These are phyloP conservation scores for Corythornis vintsioides DNA, from an alignment of 2,113 vertebrate genomes.

Conservation along the genomic window DNA sequence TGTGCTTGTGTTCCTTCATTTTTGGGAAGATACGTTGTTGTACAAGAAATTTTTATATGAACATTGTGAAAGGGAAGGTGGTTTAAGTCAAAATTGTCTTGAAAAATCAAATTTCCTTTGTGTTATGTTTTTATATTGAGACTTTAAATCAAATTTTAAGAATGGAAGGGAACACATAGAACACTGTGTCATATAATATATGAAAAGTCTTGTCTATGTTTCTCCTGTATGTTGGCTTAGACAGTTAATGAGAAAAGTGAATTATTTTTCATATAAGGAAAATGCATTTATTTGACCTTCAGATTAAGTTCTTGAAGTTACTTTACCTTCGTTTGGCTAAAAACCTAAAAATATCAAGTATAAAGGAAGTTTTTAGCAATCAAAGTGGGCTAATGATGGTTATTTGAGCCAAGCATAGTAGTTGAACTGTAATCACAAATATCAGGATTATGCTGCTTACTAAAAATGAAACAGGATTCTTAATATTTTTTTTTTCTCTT, in stretches of 20 bases:
- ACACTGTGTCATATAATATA: not conserved
- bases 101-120: not conserved
- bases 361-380: not conserved
- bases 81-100: not conserved
- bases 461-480: not conserved
- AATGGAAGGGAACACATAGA: not conserved
- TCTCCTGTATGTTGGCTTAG: not conserved
- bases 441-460: not conserved
- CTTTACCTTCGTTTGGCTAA: not conserved
- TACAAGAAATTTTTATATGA: not conserved
- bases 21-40: not conserved
- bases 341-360: not conserved
- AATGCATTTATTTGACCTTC: not conserved
- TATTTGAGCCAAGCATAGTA: not conserved
- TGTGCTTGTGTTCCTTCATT: not conserved
- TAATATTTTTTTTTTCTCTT: not conserved
- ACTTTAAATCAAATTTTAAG: not conserved
- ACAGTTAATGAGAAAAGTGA: not conserved
- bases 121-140: not conserved
- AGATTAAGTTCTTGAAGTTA: not conserved
- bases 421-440: not conserved
- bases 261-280: not conserved
- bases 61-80: not conserved
- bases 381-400: not conserved
- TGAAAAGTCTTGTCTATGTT: not conserved